These are phyloP conservation scores for Chouioia cunea DNA, from an alignment of 2,888 invertebrate species.

Conservation along the genomic window DNA sequence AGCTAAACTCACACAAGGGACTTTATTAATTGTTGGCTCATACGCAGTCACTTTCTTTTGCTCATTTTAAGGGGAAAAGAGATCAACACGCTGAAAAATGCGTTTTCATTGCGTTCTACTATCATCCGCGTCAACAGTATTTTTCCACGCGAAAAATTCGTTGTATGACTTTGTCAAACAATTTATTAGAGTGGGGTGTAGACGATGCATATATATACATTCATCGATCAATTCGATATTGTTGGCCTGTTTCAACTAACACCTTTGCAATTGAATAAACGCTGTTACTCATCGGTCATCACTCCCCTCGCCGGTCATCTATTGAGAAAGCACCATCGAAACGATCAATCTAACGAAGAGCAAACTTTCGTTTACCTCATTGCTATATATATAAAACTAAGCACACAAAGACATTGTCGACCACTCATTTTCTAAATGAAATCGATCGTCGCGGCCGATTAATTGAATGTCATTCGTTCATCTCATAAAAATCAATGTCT, in stretches of 20 bases:
- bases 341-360: constrained; percentile 12
- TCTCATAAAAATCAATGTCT: constrained; percentile 42
- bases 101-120: background rate
- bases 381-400: no score
- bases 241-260: no score
- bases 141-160: no score
- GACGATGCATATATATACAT: no score
- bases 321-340: background rate
- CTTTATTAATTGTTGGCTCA: constrained; percentile 19
- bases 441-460: constrained; percentile 15
- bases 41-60: background rate
- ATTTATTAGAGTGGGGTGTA: no score
- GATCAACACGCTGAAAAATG: background rate
- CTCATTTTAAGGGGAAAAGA: constrained; percentile 3
- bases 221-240: no score
- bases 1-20: background rate
- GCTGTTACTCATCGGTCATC: no score
- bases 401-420: constrained; percentile 1
- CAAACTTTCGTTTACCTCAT: no score
- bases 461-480: constrained; percentile 41
- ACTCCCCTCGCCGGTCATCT: background rate
- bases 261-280: no score
- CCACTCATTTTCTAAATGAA: constrained; percentile 27
- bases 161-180: no score
- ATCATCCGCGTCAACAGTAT: no score